Evolutionary conservation across 2,888 invertebrate genomes (phyloP).

Genomic region (Drosophila kanekoi): DNA sequence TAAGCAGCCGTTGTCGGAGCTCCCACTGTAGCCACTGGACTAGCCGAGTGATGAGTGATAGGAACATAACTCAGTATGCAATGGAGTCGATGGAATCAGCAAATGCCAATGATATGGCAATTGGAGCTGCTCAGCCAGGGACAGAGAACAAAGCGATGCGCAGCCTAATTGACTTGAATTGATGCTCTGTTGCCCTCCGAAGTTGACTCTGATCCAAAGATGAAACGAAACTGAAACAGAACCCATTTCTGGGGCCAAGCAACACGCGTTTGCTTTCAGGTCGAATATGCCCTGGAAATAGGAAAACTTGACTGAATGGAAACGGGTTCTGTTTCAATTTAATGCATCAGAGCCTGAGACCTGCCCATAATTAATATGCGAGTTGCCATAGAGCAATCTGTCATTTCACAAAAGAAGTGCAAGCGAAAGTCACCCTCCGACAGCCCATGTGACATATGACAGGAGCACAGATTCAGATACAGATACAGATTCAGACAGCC

Average conservation of each 20-base stretch:
- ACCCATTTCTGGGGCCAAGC: constrained; percentile 9
- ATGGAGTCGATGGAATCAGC: constrained; percentile 24
- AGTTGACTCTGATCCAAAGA: constrained; percentile 10
- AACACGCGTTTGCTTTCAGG: constrained; percentile 44
- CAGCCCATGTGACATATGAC: constrained; percentile 18
- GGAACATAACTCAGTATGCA: constrained; percentile 33
- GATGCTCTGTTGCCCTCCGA: constrained; percentile 3
- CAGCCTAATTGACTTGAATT: constrained; percentile 33
- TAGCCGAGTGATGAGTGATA: constrained; percentile 47
- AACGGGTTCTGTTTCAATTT: constrained; percentile 43
- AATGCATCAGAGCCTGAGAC: constrained; percentile 10
- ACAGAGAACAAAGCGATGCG: constrained; percentile 42
- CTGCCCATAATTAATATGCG: constrained; percentile 69
- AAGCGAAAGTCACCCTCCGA: constrained; percentile 28
- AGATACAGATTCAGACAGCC: constrained; percentile 37
- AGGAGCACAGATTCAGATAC: constrained; percentile 16
- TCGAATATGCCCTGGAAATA: constrained; percentile 45
- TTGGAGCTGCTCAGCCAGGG: constrained; percentile 12
- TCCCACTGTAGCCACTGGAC: constrained; percentile 16
- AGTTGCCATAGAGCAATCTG: constrained; percentile 57
- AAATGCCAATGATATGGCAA: constrained; percentile 44
- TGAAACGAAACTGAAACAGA: constrained; percentile 34
- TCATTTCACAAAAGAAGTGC: constrained; percentile 35
- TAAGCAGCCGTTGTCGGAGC: constrained; percentile 42
- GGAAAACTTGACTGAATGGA: constrained; percentile 33